These are phyloP conservation scores for Andrena trimmerana DNA, from an alignment of 2,888 invertebrate species.

Conservation along the genomic window DNA sequence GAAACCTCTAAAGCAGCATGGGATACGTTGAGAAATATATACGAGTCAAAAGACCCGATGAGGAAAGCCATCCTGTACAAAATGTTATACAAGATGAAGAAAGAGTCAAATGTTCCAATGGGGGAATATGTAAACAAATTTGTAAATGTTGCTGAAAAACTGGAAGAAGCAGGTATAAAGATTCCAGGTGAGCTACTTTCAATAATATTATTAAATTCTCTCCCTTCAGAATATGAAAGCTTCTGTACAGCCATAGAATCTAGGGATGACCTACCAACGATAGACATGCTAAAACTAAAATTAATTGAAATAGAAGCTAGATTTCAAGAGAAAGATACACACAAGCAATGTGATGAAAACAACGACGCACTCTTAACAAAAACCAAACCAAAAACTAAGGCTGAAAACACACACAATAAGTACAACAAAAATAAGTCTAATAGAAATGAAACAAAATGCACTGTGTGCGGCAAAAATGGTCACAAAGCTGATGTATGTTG, in stretches of 20 bases:
- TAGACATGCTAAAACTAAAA: slow-evolving; percentile 21
- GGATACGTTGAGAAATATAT: not conserved
- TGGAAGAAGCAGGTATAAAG: slow-evolving; percentile 22
- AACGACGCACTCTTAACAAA: slow-evolving; percentile 7
- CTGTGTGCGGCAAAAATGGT: not conserved
- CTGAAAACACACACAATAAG: slow-evolving; percentile 12
- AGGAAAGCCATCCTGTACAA: slow-evolving; percentile 3
- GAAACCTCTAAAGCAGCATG: not conserved
- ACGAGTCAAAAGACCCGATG: not conserved
- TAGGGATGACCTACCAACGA: slow-evolving; percentile 12
- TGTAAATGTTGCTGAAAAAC: slow-evolving; percentile 3
- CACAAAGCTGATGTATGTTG: no score
- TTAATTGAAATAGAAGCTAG: slow-evolving; percentile 8
- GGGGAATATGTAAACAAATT: not conserved
- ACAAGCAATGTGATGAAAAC: not conserved
- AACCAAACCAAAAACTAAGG: not conserved
- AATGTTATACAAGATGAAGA: slow-evolving; percentile 4
- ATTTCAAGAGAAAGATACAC: not conserved
- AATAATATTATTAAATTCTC: slow-evolving; percentile 34
- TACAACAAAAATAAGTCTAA: slow-evolving; percentile 12
- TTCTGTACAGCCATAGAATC: slow-evolving; percentile 11
- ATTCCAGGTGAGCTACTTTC: slow-evolving; percentile 15
- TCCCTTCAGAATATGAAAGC: slow-evolving; percentile 18
- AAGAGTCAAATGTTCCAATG: not conserved
- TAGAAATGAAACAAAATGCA: slow-evolving; percentile 6